A percentile compares a stretch with the other conserved stretches of the same genome.
phyloP scores from a whole-genome alignment of 2,888 invertebrate species.

The Hecatera dysodea region DNA sequence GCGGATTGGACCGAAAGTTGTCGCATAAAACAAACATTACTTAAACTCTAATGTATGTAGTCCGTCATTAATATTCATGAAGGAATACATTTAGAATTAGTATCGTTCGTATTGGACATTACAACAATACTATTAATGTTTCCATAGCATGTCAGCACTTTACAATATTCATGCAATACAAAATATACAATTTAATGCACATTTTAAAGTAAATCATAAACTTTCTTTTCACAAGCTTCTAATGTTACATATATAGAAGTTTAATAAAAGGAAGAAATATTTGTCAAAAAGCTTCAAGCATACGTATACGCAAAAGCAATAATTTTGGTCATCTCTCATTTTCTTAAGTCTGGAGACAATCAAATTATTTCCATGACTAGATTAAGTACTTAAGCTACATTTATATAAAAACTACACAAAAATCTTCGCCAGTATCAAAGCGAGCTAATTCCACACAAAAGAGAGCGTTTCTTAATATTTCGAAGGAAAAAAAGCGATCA shows the following conservation, averaged over 20 bases:
- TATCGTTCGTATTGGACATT: constrained; percentile 14
- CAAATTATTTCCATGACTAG: neutral
- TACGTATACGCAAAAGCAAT: too few species aligned
- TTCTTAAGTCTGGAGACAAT: neutral
- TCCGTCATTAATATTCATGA: constrained; percentile 52
- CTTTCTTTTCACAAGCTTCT: neutral
- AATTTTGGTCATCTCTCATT: neutral
- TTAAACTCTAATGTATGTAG: constrained; percentile 32
- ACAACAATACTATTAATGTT: neutral
- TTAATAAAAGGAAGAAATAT: neutral
- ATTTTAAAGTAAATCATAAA: neutral
- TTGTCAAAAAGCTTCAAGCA: neutral
- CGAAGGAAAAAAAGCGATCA: constrained; percentile 73
- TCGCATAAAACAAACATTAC: constrained; percentile 25
- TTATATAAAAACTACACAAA: constrained; percentile 20
- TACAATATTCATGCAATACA: too few species aligned
- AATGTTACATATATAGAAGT: neutral
- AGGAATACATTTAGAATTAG: constrained; percentile 32
- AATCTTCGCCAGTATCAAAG: constrained; percentile 32
- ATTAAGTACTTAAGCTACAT: too few species aligned
- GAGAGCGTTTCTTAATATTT: constrained; percentile 60
- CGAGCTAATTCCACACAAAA: constrained; percentile 32
- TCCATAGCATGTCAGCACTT: neutral
- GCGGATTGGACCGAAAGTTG: constrained; percentile 49
- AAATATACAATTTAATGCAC: neutral